A percentile compares a stretch with the other conserved stretches of the same genome.
phyloP scores from a whole-genome alignment of 2,888 invertebrate species.

The Epirrita christyi region DNA sequence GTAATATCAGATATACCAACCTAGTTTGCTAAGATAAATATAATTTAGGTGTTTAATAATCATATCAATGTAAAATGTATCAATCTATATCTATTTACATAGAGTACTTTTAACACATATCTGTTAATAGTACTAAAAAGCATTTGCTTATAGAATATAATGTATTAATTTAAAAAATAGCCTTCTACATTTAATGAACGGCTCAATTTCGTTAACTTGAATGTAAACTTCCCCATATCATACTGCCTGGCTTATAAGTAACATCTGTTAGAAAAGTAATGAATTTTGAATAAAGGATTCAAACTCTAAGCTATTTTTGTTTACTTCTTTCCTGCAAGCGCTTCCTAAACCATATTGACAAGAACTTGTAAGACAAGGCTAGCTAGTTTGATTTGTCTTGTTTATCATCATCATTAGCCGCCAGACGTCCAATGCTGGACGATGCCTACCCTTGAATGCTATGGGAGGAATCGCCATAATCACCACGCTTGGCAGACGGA shows the following conservation, averaged over 20 bases:
- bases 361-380: background rate
- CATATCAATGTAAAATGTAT: conserved; percentile 36
- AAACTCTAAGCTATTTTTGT: conserved; percentile 26
- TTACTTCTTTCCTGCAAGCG: background rate
- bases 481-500: too few relatives aligned
- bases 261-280: conserved; percentile 62
- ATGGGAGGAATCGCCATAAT: too few relatives aligned
- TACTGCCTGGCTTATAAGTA: conserved; percentile 65
- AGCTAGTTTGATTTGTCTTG: too few relatives aligned
- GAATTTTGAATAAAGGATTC: conserved; percentile 62
- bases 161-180: conserved; percentile 10
- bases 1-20: conserved; percentile 17
- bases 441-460: too few relatives aligned
- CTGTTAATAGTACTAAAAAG: conserved; percentile 10
- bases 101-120: conserved; percentile 6
- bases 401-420: too few relatives aligned
- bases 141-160: conserved; percentile 17
- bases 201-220: conserved; percentile 28
- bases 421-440: too few relatives aligned
- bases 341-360: too few relatives aligned
- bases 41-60: conserved; percentile 33
- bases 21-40: conserved; percentile 25
- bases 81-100: conserved; percentile 26
- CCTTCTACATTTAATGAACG: conserved; percentile 20
- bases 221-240: conserved; percentile 26